Percentiles rank a stretch among this genome's conserved stretches.
Evolutionary conservation across 2,888 invertebrate species (phyloP).

Genomic region (Acanthosepion esculentum): DNA sequence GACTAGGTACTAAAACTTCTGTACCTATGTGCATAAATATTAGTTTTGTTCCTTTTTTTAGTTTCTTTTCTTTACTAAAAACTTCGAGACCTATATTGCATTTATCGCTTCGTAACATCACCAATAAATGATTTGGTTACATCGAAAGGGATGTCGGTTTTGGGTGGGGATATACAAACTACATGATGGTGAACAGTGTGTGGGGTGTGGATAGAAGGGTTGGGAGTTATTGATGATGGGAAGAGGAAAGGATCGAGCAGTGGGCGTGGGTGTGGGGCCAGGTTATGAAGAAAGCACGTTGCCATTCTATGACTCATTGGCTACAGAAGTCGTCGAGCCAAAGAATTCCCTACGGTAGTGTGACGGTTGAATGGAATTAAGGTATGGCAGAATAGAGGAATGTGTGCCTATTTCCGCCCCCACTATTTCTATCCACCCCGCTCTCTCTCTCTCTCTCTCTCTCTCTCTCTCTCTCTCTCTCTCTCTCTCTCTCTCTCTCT

Average conservation of each 20-base stretch:
- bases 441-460: no score
- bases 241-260: background rate
- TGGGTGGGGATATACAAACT: background rate
- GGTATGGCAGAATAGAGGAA: background rate
- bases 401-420: conserved; percentile 33
- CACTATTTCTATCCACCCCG: background rate
- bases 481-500: no score
- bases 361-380: conserved; percentile 23
- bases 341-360: conserved; percentile 1
- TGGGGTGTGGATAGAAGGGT: background rate
- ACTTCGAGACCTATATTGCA: background rate
- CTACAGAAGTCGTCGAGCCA: background rate
- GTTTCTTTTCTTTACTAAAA: no score
- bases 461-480: no score
- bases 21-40: no score
- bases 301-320: conserved; percentile 20
- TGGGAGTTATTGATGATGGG: background rate
- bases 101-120: background rate
- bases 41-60: no score
- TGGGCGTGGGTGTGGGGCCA: background rate
- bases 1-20: no score
- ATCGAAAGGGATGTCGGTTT: background rate
- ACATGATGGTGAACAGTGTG: background rate
- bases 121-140: background rate
- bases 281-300: background rate